Evolutionary conservation across 2,888 invertebrate species (phyloP), one percentile per base, ranked within the genome.

Genomic region (Halocaridina rubra): DNA sequence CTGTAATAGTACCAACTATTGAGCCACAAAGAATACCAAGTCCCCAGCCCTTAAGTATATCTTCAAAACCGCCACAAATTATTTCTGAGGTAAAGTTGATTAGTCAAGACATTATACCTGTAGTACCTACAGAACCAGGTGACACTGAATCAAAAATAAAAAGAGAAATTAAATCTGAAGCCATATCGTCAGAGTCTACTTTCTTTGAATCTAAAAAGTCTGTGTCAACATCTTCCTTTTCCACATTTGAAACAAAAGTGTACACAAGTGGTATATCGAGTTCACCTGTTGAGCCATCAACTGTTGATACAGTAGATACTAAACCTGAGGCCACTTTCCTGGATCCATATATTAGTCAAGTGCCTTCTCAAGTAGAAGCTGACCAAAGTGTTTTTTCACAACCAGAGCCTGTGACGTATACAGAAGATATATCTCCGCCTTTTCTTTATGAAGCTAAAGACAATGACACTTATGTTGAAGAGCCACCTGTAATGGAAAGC

Each of bases 161-260:
- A 61, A 84, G 57, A 46, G 85, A 87, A 71, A 79, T 81, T 8
- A 75, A 69, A 39, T 81, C 81, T 30, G 85, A 87, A 64, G 76
- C 32, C 22, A 78, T 72, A 29, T 61, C 74, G 24, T 32, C 39
- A 4, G 86, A 86, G 53, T 72, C 81, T 27, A 86, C 53, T 53
- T 75, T 81, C 59, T 72, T 72, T 32, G 87, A 87, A 53, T 72
- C 84, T 5, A 87, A 87, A 24, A 81, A 78, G 39, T 85, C 85
- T 8, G 22, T 81, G 24, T 81, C 85, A 24, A 76, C 78, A 57
- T 78, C 80, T 7, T 81, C 78, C 24, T 85, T 79, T 57, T 81
- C 81, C 24, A 80, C 81, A n/a, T 80, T 87, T 61, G 85, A 87
- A 30, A 87, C 87, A 10, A 85, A 85, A 53, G 80, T 87, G 3